Evolutionary conservation across 2,113 vertebrate genomes (phyloP).

Genomic region (Sander lucioperca): DNA sequence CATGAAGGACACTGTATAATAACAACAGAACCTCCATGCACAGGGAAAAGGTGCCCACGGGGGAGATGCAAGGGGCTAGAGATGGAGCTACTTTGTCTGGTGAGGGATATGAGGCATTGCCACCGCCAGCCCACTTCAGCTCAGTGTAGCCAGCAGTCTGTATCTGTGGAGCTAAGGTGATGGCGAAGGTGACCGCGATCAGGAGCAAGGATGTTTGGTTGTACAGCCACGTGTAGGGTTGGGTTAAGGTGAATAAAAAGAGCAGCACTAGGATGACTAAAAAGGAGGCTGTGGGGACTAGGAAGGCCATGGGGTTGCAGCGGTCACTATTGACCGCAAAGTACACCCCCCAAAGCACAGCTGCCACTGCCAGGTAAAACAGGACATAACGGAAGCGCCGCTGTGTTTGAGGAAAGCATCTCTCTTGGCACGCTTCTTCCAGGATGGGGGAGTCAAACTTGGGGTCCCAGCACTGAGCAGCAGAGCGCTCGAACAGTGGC

Average conservation of each 20-base stretch:
- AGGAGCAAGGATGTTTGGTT: slow-evolving; percentile 90
- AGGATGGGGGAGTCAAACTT: slow-evolving; percentile 95
- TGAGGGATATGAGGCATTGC: slow-evolving; percentile 68
- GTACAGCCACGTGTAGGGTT: slow-evolving; percentile 90
- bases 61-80: slow-evolving; percentile 88
- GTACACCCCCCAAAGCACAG: slow-evolving; percentile 92
- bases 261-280: slow-evolving; percentile 88
- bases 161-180: slow-evolving; percentile 92
- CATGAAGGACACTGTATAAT: slow-evolving; percentile 96
- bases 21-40: slow-evolving; percentile 95
- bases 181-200: slow-evolving; percentile 88
- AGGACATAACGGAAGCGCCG: slow-evolving; percentile 95
- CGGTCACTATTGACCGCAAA: slow-evolving; percentile 87
- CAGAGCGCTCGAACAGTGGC: slow-evolving; percentile 95
- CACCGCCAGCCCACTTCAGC: slow-evolving; percentile 74
- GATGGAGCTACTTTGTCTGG: neutral
- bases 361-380: slow-evolving; percentile 91
- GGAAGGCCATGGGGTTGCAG: slow-evolving; percentile 84
- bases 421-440: slow-evolving; percentile 96
- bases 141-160: slow-evolving; percentile 82
- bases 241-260: slow-evolving; percentile 93
- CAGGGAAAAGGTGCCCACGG: slow-evolving; percentile 96
- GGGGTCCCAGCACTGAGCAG: slow-evolving; percentile 96
- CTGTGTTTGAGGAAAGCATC: slow-evolving; percentile 97
- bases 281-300: slow-evolving; percentile 89